Percentiles rank a stretch among this genome's conserved stretches.
Conservation (phyloP, 2,888 invertebrate species). For the Plagodis pulveraria region DNA sequence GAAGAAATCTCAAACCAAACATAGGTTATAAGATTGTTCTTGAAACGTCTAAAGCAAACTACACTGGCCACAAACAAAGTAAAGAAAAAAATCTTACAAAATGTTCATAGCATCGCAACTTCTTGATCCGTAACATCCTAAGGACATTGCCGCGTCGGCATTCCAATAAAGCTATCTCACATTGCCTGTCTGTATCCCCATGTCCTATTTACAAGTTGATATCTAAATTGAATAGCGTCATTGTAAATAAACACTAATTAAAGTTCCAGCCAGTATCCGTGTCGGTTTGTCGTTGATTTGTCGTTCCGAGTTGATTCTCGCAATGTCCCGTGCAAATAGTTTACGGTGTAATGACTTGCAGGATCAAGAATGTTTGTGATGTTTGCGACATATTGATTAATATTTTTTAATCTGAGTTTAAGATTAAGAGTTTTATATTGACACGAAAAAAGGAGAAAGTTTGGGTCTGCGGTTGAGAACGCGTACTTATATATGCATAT, state of each 20-base stretch:
- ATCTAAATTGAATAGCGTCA: constrained; percentile 23
- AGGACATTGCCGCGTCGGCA: neutral
- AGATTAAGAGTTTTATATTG: neutral
- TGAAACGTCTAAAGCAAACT: too few relatives aligned
- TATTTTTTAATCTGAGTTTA: neutral
- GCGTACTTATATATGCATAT: too few relatives aligned
- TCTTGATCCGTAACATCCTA: too few relatives aligned
- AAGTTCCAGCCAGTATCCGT: constrained; percentile 20
- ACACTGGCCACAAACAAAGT: too few relatives aligned
- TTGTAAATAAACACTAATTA: constrained; percentile 36
- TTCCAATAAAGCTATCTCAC: constrained; percentile 12
- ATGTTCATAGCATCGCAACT: too few relatives aligned
- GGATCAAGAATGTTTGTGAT: constrained; percentile 6
- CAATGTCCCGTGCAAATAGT: constrained; percentile 33
- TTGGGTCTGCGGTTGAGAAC: too few relatives aligned
- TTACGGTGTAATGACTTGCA: constrained; percentile 6
- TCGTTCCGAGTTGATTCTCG: constrained; percentile 47
- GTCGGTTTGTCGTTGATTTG: constrained; percentile 29
- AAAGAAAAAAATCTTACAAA: too few relatives aligned
- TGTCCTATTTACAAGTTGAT: constrained; percentile 19
- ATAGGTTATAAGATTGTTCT: too few relatives aligned
- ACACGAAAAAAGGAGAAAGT: too few relatives aligned
- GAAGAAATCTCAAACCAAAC: too few relatives aligned
- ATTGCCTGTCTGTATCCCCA: constrained; percentile 2
- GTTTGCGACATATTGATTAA: neutral